Evolutionary conservation across 1,140 invertebrate species (phyloP), one percentile per base, ranked within the genome.

Genomic region (Reticulitermes speratus): DNA sequence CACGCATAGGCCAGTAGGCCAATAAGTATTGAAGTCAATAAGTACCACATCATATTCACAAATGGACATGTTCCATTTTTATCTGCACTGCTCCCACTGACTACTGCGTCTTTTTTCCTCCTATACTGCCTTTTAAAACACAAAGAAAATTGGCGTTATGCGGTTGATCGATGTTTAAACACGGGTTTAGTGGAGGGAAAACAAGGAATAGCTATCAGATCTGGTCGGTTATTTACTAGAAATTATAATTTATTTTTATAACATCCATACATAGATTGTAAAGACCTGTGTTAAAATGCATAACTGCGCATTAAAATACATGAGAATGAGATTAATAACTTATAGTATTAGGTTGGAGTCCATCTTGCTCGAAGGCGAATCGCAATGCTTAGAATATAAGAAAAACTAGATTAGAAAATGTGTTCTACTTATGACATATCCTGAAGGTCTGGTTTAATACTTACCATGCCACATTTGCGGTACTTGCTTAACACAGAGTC

Each of bases 121-220:
- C n/a, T 75, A 30, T 75, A 14, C n/a, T 30, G 1, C 65, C 65
- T 75, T 75, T 75, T 30, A 75, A 75, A 30, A 75, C 65, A 75
- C 65, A 75, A 75, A 9, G 65, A 75, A 75, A 75, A 75, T 75
- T 75, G 65, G n/a, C 65, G 65, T 75, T 75, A 75, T 75, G n/a
- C n/a, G 5, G 65, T 75, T 75, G 65, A 75, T 75, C 65, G 65
- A 75, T 75, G 65, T 75, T 75, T 75, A 75, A 75, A 75, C 65
- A 75, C n/a, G 9, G 59, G 59, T 65, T 65, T 23, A 23, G 21
- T 7, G 14, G 65, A 25, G n/a, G 11, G 25, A 25, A 75, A 25
- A 75, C 65, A 75, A 75, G 65, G n/a, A 75, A n/a, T 30, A 75
- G 65, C 65, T 75, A 75, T 75, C 65, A 75, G 65, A 75, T 75